Percentiles rank a stretch among this genome's conserved stretches.
Conservation (phyloP, 2,113 vertebrate species). For the Piprites chloris region DNA sequence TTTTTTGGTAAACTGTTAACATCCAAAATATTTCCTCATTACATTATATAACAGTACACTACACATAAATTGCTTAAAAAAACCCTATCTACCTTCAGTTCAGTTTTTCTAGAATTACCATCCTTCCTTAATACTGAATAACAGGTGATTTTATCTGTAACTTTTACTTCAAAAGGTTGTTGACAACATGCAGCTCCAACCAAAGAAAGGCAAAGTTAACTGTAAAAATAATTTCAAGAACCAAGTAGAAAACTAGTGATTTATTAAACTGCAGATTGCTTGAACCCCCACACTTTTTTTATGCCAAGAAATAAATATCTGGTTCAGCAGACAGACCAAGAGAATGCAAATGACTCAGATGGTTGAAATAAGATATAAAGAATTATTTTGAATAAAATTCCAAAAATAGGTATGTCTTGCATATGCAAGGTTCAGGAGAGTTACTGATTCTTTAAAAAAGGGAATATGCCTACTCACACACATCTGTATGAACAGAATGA, state of each 20-base stretch:
- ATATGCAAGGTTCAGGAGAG: not conserved
- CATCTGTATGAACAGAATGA: not conserved
- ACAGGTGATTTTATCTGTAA: not conserved
- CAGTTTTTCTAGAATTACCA: not conserved
- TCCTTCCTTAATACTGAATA: not conserved
- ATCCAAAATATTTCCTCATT: not conserved
- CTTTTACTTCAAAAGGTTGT: not conserved
- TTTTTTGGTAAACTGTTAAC: not conserved
- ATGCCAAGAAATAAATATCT: constrained; percentile 23
- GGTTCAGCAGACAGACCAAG: constrained; percentile 7
- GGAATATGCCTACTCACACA: not conserved
- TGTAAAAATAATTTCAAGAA: not conserved
- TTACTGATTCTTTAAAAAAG: not conserved
- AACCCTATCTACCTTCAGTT: not conserved
- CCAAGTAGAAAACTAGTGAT: not conserved
- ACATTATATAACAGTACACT: not conserved
- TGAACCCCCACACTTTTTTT: not conserved
- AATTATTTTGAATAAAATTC: not conserved
- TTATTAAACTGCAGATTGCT: constrained; percentile 14
- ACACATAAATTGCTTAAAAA: not conserved
- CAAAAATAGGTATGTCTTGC: not conserved
- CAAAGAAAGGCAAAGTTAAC: not conserved
- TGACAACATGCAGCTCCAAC: not conserved
- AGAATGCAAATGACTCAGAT: constrained; percentile 14
- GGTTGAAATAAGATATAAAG: not conserved